These are phyloP conservation scores for Meloidogyne chitwoodi DNA, from an alignment of 1,140 invertebrate species.

Conservation along the genomic window DNA sequence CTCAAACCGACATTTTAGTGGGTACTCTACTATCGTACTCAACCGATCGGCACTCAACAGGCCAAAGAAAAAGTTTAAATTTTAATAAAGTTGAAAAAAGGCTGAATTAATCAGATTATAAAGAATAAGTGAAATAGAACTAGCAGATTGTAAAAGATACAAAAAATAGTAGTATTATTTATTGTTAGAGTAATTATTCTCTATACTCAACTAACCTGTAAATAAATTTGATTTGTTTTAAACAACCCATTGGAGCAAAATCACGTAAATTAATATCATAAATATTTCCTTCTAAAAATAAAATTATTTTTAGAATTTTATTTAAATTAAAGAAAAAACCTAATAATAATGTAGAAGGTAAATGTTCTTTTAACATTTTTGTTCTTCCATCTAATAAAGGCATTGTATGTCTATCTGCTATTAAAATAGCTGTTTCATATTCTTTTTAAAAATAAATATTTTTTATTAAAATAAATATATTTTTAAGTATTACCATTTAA, in stretches of 20 bases:
- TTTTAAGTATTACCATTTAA: constrained; percentile 47
- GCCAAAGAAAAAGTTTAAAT: background rate
- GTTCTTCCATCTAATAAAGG: constrained; percentile 48
- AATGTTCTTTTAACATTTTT: constrained; percentile 37
- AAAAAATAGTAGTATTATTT: background rate
- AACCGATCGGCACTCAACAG: background rate
- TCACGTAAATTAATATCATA: constrained; percentile 40
- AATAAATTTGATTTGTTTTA: constrained; percentile 44
- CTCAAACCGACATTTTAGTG: no score
- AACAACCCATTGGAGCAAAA: constrained; percentile 45
- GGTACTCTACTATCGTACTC: no score
- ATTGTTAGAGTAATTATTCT: background rate
- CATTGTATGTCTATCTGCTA: constrained; percentile 52
- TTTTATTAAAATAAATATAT: constrained; percentile 10
- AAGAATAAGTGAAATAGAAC: no score
- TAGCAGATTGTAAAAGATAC: background rate
- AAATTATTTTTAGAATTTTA: background rate
- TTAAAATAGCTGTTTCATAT: constrained; percentile 52
- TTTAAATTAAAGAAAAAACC: constrained; percentile 28
- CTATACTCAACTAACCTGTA: constrained; percentile 38
- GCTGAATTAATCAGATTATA: no score
- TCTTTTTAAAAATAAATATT: constrained; percentile 32
- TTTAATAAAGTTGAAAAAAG: no score
- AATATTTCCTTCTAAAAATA: constrained; percentile 6
- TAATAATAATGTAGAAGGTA: constrained; percentile 45